Base-by-base conservation (phyloP, 1,140 invertebrate species). In the Cydia pomonella region DNA sequence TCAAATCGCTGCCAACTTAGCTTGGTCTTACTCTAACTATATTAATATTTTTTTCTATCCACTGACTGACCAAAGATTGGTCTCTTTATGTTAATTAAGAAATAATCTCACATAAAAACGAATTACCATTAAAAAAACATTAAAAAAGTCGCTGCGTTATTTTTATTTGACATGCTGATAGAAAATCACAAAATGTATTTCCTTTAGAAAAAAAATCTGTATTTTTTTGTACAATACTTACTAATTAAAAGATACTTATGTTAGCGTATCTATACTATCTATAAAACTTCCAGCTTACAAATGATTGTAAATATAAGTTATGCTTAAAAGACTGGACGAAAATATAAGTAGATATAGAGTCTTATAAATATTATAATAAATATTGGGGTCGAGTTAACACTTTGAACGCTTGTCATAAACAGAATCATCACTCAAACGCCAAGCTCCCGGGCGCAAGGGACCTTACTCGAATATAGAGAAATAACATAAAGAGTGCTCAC, bases 321-420 rank as follows among this genome's bases (percentile, higher is more conserved):
- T 41, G 64, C 64, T 69, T 38, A 69, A 69, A 69, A 69, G 64
- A 69, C 64, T 69, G 64, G 64, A 38, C 13, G 29, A 18, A 33
- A n/a, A 38, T 69, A 69, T 69, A 69, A 33, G 13, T 66, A 66
- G 25, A 29, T 38, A 41, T 69, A 66, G 23, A 66, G 13, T 13
- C 62, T 13, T 63, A 25, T 25, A 3, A 6, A 66, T 25, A 16
- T 29, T 29, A 66, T 27, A 6, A 16, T 13, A 66, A 33, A 66
- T 66, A 29, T 66, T 29, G 33, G 33, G 33, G 33, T 38, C 33
- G 1, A 38, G 33, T 38, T 38, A 38, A n/a, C n/a, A n/a, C n/a
- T n/a, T n/a, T n/a, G n/a, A n/a, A n/a, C n/a, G n/a, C n/a, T n/a
- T n/a, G n/a, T n/a, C n/a, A n/a, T n/a, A n/a, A n/a, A n/a, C n/a